A percentile compares a stretch with the other conserved stretches of the same genome.
These are phyloP conservation scores for Montipora cactus DNA, from an alignment of 64 coral and sea anemone species.

Conservation along the genomic window DNA sequence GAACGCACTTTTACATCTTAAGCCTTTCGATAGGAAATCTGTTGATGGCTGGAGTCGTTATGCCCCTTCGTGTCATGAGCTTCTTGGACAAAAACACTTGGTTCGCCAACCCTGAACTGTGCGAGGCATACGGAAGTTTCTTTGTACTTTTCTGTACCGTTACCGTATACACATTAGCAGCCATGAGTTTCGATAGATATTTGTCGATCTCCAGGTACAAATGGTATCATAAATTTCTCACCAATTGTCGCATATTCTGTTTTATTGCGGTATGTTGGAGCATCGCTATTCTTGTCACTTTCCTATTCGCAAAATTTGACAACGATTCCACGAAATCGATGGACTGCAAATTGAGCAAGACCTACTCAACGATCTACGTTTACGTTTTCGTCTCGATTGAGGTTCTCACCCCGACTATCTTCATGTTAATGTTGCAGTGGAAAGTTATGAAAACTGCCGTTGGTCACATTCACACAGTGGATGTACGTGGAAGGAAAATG, in stretches of 20 bases:
- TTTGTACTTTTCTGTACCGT: conserved; percentile 85
- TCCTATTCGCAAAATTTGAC: conserved; percentile 67
- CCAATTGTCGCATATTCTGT: conserved; percentile 25
- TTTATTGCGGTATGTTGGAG: conserved; percentile 72
- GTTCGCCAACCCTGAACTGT: conserved; percentile 60
- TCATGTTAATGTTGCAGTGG: conserved; percentile 79
- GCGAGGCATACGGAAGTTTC: conserved; percentile 66
- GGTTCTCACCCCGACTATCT: conserved; percentile 68
- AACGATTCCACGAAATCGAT: conserved; percentile 8
- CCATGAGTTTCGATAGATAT: conserved; percentile 81
- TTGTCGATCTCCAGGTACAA: conserved; percentile 76
- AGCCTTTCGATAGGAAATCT: conserved; percentile 74
- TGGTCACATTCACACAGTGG: conserved; percentile 60
- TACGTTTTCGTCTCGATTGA: conserved; percentile 77
- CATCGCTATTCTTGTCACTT: conserved; percentile 51
- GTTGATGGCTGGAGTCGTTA: conserved; percentile 76
- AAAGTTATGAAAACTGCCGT: conserved; percentile 69
- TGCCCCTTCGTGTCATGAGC: conserved; percentile 85
- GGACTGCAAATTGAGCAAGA: conserved; percentile 78
- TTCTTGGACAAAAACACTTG: conserved; percentile 83
- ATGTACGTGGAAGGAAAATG: conserved; percentile 66
- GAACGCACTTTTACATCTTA: conserved; percentile 66
- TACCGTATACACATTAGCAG: conserved; percentile 71
- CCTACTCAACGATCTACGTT: conserved; percentile 68
- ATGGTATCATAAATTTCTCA: conserved; percentile 69